Conservation (phyloP, 2,888 invertebrate genomes). For the Chaetoderma sp. region DNA sequence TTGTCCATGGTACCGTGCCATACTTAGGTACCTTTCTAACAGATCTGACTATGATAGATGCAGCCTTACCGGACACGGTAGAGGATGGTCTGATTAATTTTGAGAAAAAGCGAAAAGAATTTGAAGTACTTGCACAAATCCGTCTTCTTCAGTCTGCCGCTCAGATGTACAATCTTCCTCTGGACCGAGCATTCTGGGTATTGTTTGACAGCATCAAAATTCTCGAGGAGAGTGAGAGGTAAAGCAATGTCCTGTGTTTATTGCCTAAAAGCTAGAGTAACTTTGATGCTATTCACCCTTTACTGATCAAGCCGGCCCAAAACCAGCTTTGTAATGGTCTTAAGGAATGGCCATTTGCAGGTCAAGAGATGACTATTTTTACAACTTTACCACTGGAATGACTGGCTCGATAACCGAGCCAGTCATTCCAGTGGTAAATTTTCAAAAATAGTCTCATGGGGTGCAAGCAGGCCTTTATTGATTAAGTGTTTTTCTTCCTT, state of each 20-base stretch:
- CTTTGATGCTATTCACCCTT: too few relatives aligned
- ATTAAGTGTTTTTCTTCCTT: too few relatives aligned
- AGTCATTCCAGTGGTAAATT: too few relatives aligned
- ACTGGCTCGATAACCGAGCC: too few relatives aligned
- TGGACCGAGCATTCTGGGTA: conserved; percentile 89
- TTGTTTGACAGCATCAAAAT: conserved; percentile 96
- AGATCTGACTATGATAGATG: conserved; percentile 98
- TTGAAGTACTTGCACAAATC: conserved; percentile 97
- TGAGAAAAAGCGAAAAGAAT: conserved; percentile 97
- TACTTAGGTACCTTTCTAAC: conserved; percentile 98
- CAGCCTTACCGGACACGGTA: conserved; percentile 76
- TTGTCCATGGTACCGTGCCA: conserved; percentile 86
- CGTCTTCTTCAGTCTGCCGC: conserved; percentile 96
- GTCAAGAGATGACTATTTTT: too few relatives aligned
- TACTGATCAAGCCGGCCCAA: too few relatives aligned
- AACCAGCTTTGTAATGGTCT: too few relatives aligned
- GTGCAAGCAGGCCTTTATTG: too few relatives aligned
- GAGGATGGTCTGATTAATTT: conserved; percentile 89
- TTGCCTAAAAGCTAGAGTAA: too few relatives aligned
- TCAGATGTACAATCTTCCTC: conserved; percentile 89
- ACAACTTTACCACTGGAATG: too few relatives aligned
- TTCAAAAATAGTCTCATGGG: too few relatives aligned
- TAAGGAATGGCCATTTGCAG: too few relatives aligned
- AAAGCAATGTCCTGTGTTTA: conserved; percentile 62
- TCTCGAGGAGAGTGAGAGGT: conserved; percentile 92